These are phyloP conservation scores for Halisarca cf. caerulea DNA, from an alignment of 37 sponge, comb jelly and placozoan genomes.

Conservation along the genomic window DNA sequence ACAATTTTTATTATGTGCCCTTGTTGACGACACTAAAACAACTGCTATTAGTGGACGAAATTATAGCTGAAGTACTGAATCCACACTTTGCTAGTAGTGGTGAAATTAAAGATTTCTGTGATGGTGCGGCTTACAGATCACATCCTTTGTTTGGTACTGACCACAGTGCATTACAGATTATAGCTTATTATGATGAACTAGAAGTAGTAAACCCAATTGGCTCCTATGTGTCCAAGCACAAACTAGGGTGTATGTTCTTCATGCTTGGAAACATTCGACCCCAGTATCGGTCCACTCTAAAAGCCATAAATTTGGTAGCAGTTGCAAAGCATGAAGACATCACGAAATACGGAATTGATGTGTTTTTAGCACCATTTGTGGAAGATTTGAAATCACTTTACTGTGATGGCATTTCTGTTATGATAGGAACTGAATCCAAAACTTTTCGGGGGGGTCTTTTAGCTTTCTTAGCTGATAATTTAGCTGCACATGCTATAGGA, in stretches of 20 bases:
- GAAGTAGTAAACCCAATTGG: slow-evolving; percentile 57
- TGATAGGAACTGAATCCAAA: not conserved
- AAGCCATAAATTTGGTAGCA: slow-evolving; percentile 34
- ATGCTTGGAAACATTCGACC: slow-evolving; percentile 44
- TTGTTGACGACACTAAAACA: slow-evolving; percentile 6
- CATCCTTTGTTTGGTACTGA: slow-evolving; percentile 53
- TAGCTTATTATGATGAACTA: slow-evolving; percentile 62
- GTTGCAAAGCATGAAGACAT: slow-evolving; percentile 44
- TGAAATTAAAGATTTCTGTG: slow-evolving; percentile 45
- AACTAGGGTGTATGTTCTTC: slow-evolving; percentile 49
- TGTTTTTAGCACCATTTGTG: slow-evolving; percentile 37
- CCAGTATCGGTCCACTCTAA: slow-evolving; percentile 35
- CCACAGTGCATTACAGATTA: slow-evolving; percentile 47
- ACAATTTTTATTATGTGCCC: slow-evolving; percentile 35
- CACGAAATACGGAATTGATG: slow-evolving; percentile 39
- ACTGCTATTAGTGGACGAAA: slow-evolving; percentile 1
- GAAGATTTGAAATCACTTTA: slow-evolving; percentile 32
- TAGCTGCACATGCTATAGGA: slow-evolving; percentile 52
- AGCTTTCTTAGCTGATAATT: slow-evolving; percentile 57
- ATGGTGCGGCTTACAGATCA: slow-evolving; percentile 25
- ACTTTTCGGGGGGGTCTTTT: slow-evolving; percentile 43
- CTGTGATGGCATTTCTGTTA: slow-evolving; percentile 38
- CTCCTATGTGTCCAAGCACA: slow-evolving; percentile 40
- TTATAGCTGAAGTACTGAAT: slow-evolving; percentile 29
- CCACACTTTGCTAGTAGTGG: slow-evolving; percentile 1